Base-by-base conservation (phyloP, 2,797 vertebrate species). In the Coendou prehensilis region DNA sequence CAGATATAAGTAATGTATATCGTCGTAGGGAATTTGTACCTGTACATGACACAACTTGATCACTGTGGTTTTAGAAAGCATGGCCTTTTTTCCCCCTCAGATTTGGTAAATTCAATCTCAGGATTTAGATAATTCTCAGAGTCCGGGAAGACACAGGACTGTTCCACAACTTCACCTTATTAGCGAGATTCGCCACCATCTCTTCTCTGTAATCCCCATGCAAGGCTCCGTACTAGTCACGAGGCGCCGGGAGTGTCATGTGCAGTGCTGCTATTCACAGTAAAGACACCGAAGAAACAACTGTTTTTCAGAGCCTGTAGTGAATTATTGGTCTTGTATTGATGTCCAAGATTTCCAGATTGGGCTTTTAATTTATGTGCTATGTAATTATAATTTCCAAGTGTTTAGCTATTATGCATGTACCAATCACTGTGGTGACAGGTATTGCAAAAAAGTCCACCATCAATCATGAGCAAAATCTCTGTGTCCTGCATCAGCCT, bases 381-480 rank as follows among this genome's bases (percentile, higher is more conserved):
- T 84, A 64, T 71, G 4, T 88, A 89, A 96, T 90, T 82, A 86
- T 61, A 61, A 85, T 26, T 57, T 50, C 26, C 61, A 85, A 79
- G 86, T 87, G 20, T 88, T 64, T 82, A 37, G 14, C 9, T 78
- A 71, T 61, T 87, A 59, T 88, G 63, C 4, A 73, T 54, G 6
- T 91, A 81, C 30, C 64, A 94, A 79, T 78, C 89, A 84, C 50
- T 83, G 18, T 91, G 9, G 37, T 91, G 52, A 80, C 50, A 95
- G 26, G 20, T 87, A 78, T 61, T 81, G 47, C 57, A 37, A 50
- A 93, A 67, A 96, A 96, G 50, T 47, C 26, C 4, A 95, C 54
- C n/a, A 97, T 83, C 18, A 76, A 84, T 86, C 56, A 41, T 94
- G 63, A 96, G 45, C 0, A 6, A 96, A 93, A 84, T 6, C 22